Base-by-base conservation (phyloP, 1,140 invertebrate species). In the Drosophila equinoxialis region DNA sequence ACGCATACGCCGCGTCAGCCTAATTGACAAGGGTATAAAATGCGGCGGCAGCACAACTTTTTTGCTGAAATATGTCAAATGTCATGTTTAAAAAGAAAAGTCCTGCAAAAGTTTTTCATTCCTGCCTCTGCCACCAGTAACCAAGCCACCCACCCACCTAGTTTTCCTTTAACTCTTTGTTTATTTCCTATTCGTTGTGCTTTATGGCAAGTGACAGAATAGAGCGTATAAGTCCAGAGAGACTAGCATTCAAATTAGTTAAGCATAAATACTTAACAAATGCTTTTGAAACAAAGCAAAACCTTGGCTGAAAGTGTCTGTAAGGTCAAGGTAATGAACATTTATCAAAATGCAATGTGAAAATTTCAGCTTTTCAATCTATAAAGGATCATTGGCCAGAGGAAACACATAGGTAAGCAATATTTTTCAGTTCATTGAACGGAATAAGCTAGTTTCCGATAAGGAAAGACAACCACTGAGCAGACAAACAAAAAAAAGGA, bases 361-460 rank as follows among this genome's bases (percentile, higher is more conserved):
- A 59, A 39, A 41, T 64, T 51, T 71, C 37, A 42, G 71, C 70
- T 74, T 68, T 77, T 77, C 70, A 77, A 70, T 77, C 79, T 72
- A 51, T 71, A 69, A 35, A 71, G 60, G 48, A 68, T 60, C 66
- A 62, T 14, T n/a, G 37, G 60, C 20, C 39, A 67, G 60, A 63
- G 71, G 74, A 73, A 81, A 66, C 61, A 45, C 71, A 75, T 80
- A 89, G 84, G 84, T 89, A 89, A 89, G 84, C 84, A 89, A 89
- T 89, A 89, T 89, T 89, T 84, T 81, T 68, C 84, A 81, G 84
- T 89, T 89, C 84, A 89, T 84, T 89, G 84, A 89, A 89, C 80
- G 84, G 84, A 89, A 89, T 89, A 89, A 89, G 84, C 84, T 89
- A 71, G 74, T 89, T 89, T 89, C 80, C 84, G 84, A 89, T 89